These are phyloP conservation scores for Globodera rostochiensis DNA, from an alignment of 1,140 invertebrate genomes.

Conservation along the genomic window DNA sequence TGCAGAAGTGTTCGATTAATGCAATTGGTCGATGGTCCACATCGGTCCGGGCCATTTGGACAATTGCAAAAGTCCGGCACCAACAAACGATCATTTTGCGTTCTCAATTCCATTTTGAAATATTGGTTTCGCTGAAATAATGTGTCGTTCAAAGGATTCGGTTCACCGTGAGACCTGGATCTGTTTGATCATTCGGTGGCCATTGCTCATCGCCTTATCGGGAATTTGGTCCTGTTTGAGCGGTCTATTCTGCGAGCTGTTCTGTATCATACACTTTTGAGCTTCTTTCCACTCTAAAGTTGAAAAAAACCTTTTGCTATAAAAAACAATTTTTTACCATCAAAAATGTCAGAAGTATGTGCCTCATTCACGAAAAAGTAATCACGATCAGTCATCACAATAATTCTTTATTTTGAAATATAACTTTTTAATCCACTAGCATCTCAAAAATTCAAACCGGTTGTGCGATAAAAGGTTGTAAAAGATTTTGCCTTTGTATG, in stretches of 20 bases:
- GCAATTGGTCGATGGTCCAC: conserved; percentile 35
- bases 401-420: neutral
- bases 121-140: conserved; percentile 18
- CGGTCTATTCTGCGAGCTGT: conserved; percentile 10
- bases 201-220: conserved; percentile 31
- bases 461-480: conserved; percentile 36
- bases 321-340: conserved; percentile 25
- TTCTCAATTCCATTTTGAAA: conserved; percentile 6
- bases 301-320: conserved; percentile 15
- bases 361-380: conserved; percentile 44
- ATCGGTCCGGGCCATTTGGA: conserved; percentile 20
- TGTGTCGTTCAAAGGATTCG: neutral
- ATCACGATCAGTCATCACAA: conserved; percentile 36
- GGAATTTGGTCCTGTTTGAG: conserved; percentile 31
- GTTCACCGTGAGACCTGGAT: neutral
- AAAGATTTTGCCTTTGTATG: conserved; percentile 33
- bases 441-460: neutral
- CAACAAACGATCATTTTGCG: conserved; percentile 26
- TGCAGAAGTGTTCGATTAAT: conserved; percentile 35
- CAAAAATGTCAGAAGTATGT: conserved; percentile 33
- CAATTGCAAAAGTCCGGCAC: conserved; percentile 29
- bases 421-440: no score
- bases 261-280: conserved; percentile 31
- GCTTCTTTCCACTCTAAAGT: conserved; percentile 37
- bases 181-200: conserved; percentile 25